Evolutionary conservation across 2,113 vertebrate species (phyloP), one percentile per base, ranked within the genome.

Genomic region (Hemicordylus capensis): DNA sequence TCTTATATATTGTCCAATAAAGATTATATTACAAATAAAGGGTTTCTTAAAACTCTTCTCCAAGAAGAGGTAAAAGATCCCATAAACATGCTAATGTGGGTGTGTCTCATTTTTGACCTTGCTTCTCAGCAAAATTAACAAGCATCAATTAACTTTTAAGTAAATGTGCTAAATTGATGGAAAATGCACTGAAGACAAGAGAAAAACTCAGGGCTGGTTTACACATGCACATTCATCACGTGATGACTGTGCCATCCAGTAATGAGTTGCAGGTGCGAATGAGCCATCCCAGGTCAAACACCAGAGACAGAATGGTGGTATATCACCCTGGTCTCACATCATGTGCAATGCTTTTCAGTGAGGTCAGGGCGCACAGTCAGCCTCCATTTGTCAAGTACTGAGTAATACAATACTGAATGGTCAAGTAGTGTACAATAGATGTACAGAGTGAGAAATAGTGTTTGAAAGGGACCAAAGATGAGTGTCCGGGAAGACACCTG

Each of bases 101-200:
- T 88, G 75, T 76, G 79, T 85, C 86, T 87, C 66, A 12, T 78
- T 88, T 82, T 89, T 93, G 92, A 95, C 90, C 92, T 92, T 91
- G 87, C 75, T 82, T 95, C 77, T 88, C 86, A 89, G 90, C 93
- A 95, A 90, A 94, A 94, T 92, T 93, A 95, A 94, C 90, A 93
- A 92, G 94, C 86, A 84, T 92, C 93, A 94, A 92, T 93, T 94
- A 95, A 92, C 91, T 92, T 93, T 94, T 91, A 93, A 94, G 92
- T 90, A 95, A 95, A 95, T 85, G 89, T 90, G 88, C 72, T 84
- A 89, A 81, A 92, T 91, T 90, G 93, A 80, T 76, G 85, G 93
- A 91, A 75, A 91, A 86, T 82, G 90, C 81, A 58, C 79, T 80
- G 91, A 93, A 93, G 91, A 91, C 88, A 86, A 82, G 92, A 76